Percentiles rank a stretch among this genome's conserved stretches.
Conservation (phyloP, 1,140 invertebrate genomes). For the Heliconius hewitsoni region DNA sequence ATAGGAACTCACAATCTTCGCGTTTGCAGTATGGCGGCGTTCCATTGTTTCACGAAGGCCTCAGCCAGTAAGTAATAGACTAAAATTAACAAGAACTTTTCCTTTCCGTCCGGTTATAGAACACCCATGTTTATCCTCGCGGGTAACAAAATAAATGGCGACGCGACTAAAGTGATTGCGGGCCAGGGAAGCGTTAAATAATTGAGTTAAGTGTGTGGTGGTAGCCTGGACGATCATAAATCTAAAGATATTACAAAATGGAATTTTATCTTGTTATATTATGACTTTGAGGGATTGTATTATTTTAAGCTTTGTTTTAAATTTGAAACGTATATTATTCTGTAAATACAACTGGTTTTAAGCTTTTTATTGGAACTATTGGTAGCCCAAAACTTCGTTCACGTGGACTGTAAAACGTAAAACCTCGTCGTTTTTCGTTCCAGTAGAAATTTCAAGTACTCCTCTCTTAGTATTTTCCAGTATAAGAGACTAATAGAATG, state of each 20-base stretch:
- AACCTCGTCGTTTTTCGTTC: too few species aligned
- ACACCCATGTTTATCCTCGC: neutral
- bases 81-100: neutral
- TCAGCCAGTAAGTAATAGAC: neutral
- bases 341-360: too few species aligned
- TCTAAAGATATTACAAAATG: slow-evolving; percentile 21
- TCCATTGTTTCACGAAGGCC: too few species aligned
- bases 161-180: slow-evolving; percentile 22
- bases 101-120: neutral
- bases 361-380: too few species aligned
- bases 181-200: slow-evolving; percentile 25
- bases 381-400: too few species aligned
- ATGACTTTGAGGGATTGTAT: neutral
- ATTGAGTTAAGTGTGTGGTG: slow-evolving; percentile 24
- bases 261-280: slow-evolving; percentile 6
- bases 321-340: too few species aligned
- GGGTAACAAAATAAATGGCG: slow-evolving; percentile 24
- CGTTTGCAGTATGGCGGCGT: too few species aligned
- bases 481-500: too few species aligned
- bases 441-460: too few species aligned
- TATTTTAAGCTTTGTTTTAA: neutral
- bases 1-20: too few species aligned
- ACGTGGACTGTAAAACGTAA: too few species aligned
- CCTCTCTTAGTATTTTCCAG: too few species aligned
- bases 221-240: neutral